phyloP scores from a whole-genome alignment of 1,140 invertebrate genomes.

The Zaprionus lachaisei region DNA sequence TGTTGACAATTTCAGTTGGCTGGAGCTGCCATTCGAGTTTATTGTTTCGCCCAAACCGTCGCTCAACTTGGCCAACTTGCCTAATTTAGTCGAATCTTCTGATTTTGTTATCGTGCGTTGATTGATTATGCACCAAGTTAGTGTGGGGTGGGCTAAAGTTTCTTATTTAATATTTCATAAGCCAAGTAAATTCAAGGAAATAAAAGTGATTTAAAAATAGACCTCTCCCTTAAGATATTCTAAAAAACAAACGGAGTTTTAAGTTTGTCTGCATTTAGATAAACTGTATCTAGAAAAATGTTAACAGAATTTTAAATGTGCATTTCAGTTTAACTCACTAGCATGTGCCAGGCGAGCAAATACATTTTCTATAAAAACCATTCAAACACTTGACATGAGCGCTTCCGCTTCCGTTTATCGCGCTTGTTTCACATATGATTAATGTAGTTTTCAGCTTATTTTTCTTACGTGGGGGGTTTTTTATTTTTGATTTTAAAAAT shows the following conservation, averaged over 20 bases:
- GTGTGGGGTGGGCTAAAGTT: background rate
- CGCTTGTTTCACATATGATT: slow-evolving; percentile 40
- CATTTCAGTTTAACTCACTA: slow-evolving; percentile 2
- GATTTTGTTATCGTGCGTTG: slow-evolving; percentile 35
- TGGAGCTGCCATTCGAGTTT: slow-evolving; percentile 29
- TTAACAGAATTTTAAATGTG: background rate
- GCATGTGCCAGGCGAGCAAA: background rate
- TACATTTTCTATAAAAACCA: slow-evolving; percentile 17
- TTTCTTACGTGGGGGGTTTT: background rate
- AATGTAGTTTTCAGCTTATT: slow-evolving; percentile 35
- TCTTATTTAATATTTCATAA: slow-evolving; percentile 30
- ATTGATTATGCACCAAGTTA: slow-evolving; percentile 40
- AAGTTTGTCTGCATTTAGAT: background rate
- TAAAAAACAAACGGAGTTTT: background rate
- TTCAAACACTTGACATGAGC: slow-evolving; percentile 48
- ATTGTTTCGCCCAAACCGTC: slow-evolving; percentile 32
- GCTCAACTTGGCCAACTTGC: slow-evolving; percentile 28
- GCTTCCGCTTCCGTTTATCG: slow-evolving; percentile 41
- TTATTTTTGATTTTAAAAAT: slow-evolving; percentile 44
- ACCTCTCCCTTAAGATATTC: background rate
- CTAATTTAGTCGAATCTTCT: slow-evolving; percentile 45
- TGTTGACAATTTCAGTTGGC: slow-evolving; percentile 54
- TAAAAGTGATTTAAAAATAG: background rate
- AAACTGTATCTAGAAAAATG: background rate
- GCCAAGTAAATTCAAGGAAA: background rate